These are phyloP conservation scores for Lydus trimaculatus DNA, from an alignment of 2,888 invertebrate species.

Conservation along the genomic window DNA sequence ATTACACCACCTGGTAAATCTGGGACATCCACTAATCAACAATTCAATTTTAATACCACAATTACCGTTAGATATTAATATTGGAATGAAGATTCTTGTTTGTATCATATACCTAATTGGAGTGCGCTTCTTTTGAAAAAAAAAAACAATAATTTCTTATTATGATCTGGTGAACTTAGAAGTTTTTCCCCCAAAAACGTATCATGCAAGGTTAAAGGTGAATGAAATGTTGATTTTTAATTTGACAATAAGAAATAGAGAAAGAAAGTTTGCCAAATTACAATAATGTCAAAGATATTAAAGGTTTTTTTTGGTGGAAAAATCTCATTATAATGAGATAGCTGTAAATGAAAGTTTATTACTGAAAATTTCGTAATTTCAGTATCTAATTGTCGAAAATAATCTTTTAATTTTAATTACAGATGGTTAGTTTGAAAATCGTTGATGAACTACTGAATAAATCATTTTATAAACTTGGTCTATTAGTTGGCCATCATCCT, in stretches of 20 bases:
- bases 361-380: background rate
- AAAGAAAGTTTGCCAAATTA: no score
- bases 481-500: slow-evolving; percentile 80
- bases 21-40: background rate
- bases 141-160: no score
- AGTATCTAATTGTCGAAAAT: background rate
- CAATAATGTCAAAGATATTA: no score
- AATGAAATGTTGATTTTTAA: no score
- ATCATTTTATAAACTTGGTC: slow-evolving; percentile 82
- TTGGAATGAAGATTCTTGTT: background rate
- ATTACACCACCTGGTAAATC: background rate
- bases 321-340: no score
- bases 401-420: slow-evolving; percentile 47
- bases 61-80: slow-evolving; percentile 2
- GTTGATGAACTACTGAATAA: slow-evolving; percentile 82
- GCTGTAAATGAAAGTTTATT: background rate
- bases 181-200: background rate
- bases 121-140: no score
- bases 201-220: background rate
- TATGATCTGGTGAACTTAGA: background rate
- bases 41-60: background rate
- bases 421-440: slow-evolving; percentile 81
- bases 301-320: no score
- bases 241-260: no score
- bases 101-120: no score